Conservation (phyloP, 2,113 vertebrate genomes). For the Rhynchomys soricoides region DNA sequence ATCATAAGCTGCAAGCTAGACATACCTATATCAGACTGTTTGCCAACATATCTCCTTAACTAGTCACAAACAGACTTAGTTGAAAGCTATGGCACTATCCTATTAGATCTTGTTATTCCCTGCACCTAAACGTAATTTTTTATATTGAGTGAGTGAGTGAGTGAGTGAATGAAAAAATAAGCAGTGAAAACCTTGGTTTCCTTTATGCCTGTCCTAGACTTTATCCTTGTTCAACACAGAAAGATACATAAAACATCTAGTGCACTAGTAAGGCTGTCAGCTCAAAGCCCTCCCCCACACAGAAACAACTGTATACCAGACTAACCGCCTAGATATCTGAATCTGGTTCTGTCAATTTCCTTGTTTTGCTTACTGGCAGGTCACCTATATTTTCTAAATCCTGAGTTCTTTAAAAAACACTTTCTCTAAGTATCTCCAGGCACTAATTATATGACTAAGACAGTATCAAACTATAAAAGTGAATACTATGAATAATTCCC, state of each 20-base stretch:
- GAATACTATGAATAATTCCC: constrained; percentile 6
- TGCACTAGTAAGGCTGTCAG: background rate
- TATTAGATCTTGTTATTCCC: background rate
- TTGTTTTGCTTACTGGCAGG: background rate
- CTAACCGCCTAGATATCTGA: background rate
- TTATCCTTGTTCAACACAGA: background rate
- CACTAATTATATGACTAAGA: constrained; percentile 15
- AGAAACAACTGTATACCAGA: background rate
- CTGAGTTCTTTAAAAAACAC: constrained; percentile 6
- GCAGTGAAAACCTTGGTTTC: background rate
- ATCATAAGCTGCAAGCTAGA: background rate
- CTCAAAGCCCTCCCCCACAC: background rate
- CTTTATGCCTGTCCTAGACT: background rate
- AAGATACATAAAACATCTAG: background rate
- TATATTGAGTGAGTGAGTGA: background rate
- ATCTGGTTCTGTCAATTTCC: background rate
- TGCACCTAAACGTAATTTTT: constrained; percentile 35
- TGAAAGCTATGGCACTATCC: background rate
- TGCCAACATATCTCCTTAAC: background rate
- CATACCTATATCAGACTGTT: background rate
- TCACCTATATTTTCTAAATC: constrained; percentile 5
- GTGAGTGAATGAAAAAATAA: background rate
- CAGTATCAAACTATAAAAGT: constrained; percentile 15
- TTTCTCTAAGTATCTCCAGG: background rate
- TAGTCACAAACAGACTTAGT: background rate